Evolutionary conservation across 1,140 invertebrate species (phyloP).

Genomic region (Neotoxoptera formosana): DNA sequence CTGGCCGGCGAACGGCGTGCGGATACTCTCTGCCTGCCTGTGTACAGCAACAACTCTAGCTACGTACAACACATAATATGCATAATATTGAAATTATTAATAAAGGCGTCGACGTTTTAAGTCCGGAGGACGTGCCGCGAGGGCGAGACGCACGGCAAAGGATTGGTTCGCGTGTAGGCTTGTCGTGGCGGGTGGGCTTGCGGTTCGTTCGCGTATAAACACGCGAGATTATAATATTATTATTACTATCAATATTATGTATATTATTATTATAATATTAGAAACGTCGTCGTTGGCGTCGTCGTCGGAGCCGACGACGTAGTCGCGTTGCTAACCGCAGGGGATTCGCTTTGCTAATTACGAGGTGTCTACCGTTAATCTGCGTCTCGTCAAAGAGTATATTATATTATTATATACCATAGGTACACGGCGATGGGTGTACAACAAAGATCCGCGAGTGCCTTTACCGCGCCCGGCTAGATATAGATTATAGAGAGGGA

Average conservation of each 20-base stretch:
- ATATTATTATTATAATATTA: not conserved
- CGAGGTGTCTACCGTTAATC: slow-evolving; percentile 38
- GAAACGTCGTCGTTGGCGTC: not conserved
- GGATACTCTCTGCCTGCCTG: not conserved
- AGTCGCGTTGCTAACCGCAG: not conserved
- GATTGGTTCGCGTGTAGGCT: not conserved
- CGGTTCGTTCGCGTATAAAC: not conserved
- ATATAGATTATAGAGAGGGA: not conserved
- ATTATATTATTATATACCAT: not conserved
- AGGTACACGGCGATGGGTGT: not conserved
- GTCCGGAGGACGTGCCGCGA: not conserved
- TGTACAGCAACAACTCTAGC: too few relatives aligned
- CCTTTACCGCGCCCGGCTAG: not conserved
- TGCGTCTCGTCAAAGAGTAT: slow-evolving; percentile 31
- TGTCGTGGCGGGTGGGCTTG: not conserved
- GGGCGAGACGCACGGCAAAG: not conserved
- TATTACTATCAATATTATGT: not conserved
- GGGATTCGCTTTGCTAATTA: slow-evolving; percentile 27
- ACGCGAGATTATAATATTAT: slow-evolving; percentile 15
- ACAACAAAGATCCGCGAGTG: not conserved
- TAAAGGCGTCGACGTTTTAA: slow-evolving; percentile 44
- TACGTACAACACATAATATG: not conserved
- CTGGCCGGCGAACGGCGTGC: not conserved
- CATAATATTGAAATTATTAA: slow-evolving; percentile 48
- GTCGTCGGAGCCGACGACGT: not conserved